Conservation (phyloP, 2,113 vertebrate species). For the Apaloderma vittatum region DNA sequence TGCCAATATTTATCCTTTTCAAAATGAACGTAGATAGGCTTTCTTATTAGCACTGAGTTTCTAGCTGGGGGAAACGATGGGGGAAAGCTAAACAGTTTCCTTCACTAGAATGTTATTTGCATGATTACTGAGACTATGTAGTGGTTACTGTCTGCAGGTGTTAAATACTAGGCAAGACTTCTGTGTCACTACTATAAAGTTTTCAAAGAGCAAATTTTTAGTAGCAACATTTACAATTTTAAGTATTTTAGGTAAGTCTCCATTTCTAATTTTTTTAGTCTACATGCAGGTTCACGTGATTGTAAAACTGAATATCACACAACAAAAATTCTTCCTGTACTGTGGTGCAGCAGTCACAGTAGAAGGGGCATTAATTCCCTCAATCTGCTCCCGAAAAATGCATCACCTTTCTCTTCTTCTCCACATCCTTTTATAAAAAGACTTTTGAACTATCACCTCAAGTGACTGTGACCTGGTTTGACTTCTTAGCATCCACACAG, state of each 20-base stretch:
- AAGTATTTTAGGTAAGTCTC: neutral
- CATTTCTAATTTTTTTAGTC: neutral
- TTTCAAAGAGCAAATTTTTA: neutral
- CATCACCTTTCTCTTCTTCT: neutral
- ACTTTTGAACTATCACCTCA: neutral
- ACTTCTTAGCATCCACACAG: neutral
- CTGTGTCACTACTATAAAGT: neutral
- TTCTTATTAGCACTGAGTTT: neutral
- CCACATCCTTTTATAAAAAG: neutral
- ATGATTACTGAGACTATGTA: constrained; percentile 51
- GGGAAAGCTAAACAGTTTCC: constrained; percentile 48
- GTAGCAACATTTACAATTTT: neutral
- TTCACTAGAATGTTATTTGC: constrained; percentile 50
- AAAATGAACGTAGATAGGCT: neutral
- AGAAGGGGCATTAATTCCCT: neutral
- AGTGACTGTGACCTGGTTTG: neutral
- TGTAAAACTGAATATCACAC: neutral
- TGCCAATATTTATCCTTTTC: neutral
- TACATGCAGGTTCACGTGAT: neutral
- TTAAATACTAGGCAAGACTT: constrained; percentile 11
- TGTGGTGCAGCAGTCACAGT: neutral
- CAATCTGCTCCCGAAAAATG: neutral
- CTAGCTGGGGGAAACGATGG: neutral
- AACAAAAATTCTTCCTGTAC: neutral
- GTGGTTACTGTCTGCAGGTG: constrained; percentile 61